Evolutionary conservation across 2,888 invertebrate species (phyloP), one percentile per base, ranked within the genome.

Genomic region (Ormyrus labotus): DNA sequence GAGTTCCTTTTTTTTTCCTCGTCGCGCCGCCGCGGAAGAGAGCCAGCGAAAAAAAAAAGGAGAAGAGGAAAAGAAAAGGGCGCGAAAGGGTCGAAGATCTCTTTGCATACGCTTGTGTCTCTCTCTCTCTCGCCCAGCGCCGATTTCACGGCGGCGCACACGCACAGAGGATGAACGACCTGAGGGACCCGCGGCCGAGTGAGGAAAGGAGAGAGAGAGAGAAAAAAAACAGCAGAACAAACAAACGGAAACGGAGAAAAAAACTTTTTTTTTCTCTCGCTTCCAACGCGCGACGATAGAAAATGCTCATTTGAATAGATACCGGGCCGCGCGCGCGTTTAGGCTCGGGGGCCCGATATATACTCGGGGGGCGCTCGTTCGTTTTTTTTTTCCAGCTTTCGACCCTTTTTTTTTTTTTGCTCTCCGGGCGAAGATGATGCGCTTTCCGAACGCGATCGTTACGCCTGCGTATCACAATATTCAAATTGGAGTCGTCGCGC

Each of bases 241-340:
- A 88, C 87, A 87, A 87, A 87, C 88, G 89, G 88, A 89, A 89
- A 86, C 83, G 87, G 84, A 85, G 84, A 87, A 89, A 87, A 88
- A 88, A 86, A 77, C 81, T 13, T 82, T 78, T 80, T 80, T 82
- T 74, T 71, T 48, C n/a, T 48, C 48, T 67, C 3, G 34, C 34
- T 75, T 70, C 74, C 51, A 55, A 55, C 75, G 74, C 64, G 61
- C 13, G 61, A 75, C 34, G 68, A 81, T 77, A 73, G 55, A 79
- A 71, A 78, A 78, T 68, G 85, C 87, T 89, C 87, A 87, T 89
- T 89, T 89, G 87, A 89, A 89, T 88, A 86, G 86, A 87, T 87
- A 87, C 83, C 83, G 82, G 79, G 75, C 68, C n/a, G 68, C 51
- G 67, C 64, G 34, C 60, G 45, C 5, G 47, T 11, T 19, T 9